Conservation (phyloP, 2,797 vertebrate species). For the Cheirogaleus major region DNA sequence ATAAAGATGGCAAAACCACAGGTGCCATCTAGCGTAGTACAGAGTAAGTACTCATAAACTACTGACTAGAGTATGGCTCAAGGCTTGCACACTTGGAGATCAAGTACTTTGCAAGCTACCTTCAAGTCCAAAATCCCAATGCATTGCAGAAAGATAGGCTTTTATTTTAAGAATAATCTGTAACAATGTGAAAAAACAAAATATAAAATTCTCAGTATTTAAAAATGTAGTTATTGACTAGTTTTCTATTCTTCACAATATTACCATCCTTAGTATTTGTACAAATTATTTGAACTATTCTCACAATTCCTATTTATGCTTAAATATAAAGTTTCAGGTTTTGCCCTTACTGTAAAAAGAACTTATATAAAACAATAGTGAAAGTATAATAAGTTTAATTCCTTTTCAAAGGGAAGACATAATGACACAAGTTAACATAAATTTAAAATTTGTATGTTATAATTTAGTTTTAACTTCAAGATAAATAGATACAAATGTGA, state of each 20-base stretch:
- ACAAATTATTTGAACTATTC: background rate
- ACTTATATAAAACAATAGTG: background rate
- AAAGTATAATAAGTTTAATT: background rate
- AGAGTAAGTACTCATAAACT: background rate
- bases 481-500: background rate
- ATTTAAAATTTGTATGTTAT: background rate
- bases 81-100: background rate
- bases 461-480: background rate
- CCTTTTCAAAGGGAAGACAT: background rate
- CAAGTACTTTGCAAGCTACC: background rate
- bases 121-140: background rate
- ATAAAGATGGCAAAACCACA: background rate
- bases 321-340: background rate
- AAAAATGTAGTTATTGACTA: background rate
- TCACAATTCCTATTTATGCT: background rate
- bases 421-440: background rate
- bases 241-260: background rate
- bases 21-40: fast-evolving
- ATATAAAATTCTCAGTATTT: background rate
- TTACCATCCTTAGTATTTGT: background rate
- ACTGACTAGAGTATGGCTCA: background rate
- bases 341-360: background rate
- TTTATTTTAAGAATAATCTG: background rate
- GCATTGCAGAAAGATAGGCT: background rate
- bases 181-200: background rate